Conservation (phyloP, 2,888 invertebrate genomes). For the Buathra laborator region DNA sequence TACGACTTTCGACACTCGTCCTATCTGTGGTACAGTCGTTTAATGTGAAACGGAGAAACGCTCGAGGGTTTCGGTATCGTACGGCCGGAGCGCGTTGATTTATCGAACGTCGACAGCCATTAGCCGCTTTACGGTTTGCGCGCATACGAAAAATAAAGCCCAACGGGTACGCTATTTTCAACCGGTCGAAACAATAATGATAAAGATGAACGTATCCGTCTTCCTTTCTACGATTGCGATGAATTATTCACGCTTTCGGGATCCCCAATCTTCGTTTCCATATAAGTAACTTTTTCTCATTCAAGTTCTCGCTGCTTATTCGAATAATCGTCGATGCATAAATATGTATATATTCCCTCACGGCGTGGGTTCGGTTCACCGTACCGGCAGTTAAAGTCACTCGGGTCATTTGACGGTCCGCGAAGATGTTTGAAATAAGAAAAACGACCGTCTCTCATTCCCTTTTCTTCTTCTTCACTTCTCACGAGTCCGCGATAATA, state of each 20-base stretch:
- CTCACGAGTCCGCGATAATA: conserved; percentile 43
- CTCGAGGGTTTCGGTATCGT: conserved; percentile 7
- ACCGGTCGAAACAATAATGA: conserved; percentile 52
- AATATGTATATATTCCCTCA: conserved; percentile 31
- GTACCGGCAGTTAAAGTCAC: conserved; percentile 17
- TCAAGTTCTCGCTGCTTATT: background rate
- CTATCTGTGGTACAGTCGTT: background rate
- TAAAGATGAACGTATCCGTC: conserved; percentile 38
- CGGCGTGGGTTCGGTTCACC: conserved; percentile 16
- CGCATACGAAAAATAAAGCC: too few species aligned
- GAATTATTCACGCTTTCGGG: conserved; percentile 40
- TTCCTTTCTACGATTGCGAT: conserved; percentile 29
- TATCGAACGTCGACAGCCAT: conserved; percentile 31
- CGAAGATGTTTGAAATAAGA: conserved; percentile 26
- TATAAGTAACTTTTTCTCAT: conserved; percentile 8
- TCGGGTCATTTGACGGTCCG: conserved; percentile 22
- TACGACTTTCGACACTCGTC: conserved; percentile 11
- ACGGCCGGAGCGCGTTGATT: conserved; percentile 21
- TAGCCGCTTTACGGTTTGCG: conserved; percentile 16
- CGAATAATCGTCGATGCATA: conserved; percentile 44
- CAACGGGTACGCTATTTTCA: background rate
- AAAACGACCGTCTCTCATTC: conserved; percentile 47
- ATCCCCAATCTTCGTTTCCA: conserved; percentile 14
- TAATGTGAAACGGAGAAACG: background rate
- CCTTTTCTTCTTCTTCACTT: conserved; percentile 23